Percentiles rank a stretch among this genome's conserved stretches.
phyloP scores from a whole-genome alignment of 2,113 vertebrate species.

The Apus apus region DNA sequence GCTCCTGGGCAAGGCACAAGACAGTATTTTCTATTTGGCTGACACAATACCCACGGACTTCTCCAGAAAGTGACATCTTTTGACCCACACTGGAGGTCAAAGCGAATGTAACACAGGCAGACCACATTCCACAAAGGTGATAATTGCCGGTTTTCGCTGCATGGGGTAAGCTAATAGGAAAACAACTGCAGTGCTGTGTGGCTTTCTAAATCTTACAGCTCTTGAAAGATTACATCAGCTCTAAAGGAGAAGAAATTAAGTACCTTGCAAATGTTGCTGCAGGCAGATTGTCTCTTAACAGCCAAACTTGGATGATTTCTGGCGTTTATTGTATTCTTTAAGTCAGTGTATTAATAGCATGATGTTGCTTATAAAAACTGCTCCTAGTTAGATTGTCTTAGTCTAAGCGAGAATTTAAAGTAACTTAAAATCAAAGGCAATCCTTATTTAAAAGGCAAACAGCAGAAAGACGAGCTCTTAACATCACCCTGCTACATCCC shows the following conservation, averaged over 20 bases:
- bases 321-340: neutral
- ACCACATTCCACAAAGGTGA: constrained; percentile 85
- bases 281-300: neutral
- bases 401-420: constrained; percentile 5
- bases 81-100: constrained; percentile 80
- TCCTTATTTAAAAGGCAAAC: constrained; percentile 16
- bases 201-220: constrained; percentile 39
- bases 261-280: neutral
- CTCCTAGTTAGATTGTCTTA: constrained; percentile 11
- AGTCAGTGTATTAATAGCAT: neutral
- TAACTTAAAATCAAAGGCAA: constrained; percentile 33
- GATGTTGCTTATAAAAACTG: neutral
- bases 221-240: constrained; percentile 72
- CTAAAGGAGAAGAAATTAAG: neutral
- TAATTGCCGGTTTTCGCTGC: constrained; percentile 81
- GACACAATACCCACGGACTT: neutral
- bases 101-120: constrained; percentile 80
- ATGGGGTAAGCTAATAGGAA: constrained; percentile 77
- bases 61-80: constrained; percentile 68
- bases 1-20: neutral
- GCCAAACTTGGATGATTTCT: neutral
- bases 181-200: constrained; percentile 67
- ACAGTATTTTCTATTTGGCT: neutral
- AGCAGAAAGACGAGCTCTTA: constrained; percentile 18
- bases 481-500: neutral